Base-by-base conservation (phyloP, 2,888 invertebrate genomes). In the Anthoptus insignis region DNA sequence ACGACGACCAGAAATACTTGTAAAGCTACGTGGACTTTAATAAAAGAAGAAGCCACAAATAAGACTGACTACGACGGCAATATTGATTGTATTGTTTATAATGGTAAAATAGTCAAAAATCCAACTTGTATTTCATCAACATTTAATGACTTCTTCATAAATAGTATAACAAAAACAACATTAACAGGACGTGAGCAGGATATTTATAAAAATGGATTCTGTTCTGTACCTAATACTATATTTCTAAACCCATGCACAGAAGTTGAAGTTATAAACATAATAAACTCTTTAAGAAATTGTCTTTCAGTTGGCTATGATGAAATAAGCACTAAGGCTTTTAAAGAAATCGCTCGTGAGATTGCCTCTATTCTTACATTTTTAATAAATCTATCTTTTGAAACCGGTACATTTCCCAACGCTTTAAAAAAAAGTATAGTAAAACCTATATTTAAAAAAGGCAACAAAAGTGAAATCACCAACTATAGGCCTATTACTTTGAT, bases 381-480 rank as follows among this genome's bases (percentile, higher is more conserved):
- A 8, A 34, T 64, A 16, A 64, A 64, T 19, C 21, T 64, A n/a
- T 65, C 59, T 14, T 65, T 59, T 14, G 29, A 29, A 59, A 29
- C 14, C 1, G 59, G 59, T 11, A 22, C 8, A 3, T 59, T 47
- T 37, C 59, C 52, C 5, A 29, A 39, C 9, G 32, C 21, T 3
- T 16, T 59, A n/a, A 65, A 53, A 49, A 47, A 27, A 21, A 37
- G 47, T 3, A 24, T 65, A 6, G 34, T 65, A 2, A 54, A 54
- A 16, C 45, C 58, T 9, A 0, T 64, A 9, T 21, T 22, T 32
- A 53, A 64, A 27, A 63, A 63, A 27, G 49, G 49, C 0, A 5
- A 29, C 4, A 58, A 64, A 45, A 13, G 2, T 8, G 49, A 50
- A 7, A 45, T 58, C 9, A 22, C 21, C 1, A 64, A 64, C 21